Percentiles rank a stretch among this genome's conserved stretches.
These are phyloP conservation scores for Helleia helle DNA, from an alignment of 2,888 invertebrate species.

Conservation along the genomic window DNA sequence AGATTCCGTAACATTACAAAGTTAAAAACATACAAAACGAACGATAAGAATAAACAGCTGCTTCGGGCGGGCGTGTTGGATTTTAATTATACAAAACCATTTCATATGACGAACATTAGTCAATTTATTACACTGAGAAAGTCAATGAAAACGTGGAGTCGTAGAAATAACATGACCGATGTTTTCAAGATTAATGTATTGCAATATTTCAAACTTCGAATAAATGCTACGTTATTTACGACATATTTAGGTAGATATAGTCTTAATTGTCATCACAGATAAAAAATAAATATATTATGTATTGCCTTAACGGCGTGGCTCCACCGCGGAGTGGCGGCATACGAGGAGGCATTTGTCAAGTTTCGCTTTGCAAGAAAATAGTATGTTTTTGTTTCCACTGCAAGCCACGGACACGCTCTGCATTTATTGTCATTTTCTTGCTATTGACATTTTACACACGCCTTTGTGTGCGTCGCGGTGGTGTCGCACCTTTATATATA, in stretches of 20 bases:
- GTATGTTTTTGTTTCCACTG: no score
- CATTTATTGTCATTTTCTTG: no score
- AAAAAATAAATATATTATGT: no score
- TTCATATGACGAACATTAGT: conserved; percentile 43
- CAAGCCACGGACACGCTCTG: no score
- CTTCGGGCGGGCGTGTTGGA: conserved; percentile 36
- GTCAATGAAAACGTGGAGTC: conserved; percentile 25
- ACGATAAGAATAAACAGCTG: conserved; percentile 31
- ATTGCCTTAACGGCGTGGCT: no score
- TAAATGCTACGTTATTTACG: conserved; percentile 53
- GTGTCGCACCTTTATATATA: no score
- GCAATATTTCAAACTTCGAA: conserved; percentile 58
- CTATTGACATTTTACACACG: no score
- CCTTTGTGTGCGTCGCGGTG: no score
- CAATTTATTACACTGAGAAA: conserved; percentile 31
- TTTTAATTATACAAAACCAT: conserved; percentile 42
- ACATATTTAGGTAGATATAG: conserved; percentile 44
- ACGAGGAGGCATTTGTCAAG: no score
- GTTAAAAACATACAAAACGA: conserved; percentile 32
- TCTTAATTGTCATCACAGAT: no score
- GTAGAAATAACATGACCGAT: conserved; percentile 17
- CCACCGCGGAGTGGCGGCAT: no score
- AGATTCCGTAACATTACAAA: conserved; percentile 43
- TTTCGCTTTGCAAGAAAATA: no score
- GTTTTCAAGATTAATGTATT: conserved; percentile 33